These are phyloP conservation scores for Palloptera scutellata DNA, from an alignment of 2,888 invertebrate genomes.

Conservation along the genomic window DNA sequence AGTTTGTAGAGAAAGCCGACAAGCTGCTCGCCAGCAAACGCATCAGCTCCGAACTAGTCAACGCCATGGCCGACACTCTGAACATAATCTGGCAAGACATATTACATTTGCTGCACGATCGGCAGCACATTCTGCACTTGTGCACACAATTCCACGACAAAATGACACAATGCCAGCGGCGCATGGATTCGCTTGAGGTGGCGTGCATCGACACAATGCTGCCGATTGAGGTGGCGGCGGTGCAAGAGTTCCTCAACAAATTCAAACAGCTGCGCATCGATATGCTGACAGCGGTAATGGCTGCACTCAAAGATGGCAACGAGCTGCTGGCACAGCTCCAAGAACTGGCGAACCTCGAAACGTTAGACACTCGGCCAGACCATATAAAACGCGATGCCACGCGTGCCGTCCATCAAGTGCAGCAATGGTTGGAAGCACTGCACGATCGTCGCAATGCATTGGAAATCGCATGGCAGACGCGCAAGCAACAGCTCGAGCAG, in stretches of 20 bases:
- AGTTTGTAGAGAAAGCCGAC: conserved; percentile 86
- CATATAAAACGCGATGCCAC: conserved; percentile 67
- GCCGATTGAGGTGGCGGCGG: conserved; percentile 76
- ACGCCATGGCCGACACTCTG: conserved; percentile 86
- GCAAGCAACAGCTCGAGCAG: conserved; percentile 80
- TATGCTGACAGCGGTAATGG: conserved; percentile 79
- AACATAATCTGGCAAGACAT: conserved; percentile 84
- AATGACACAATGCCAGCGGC: conserved; percentile 74
- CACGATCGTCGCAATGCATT: conserved; percentile 78
- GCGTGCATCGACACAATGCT: conserved; percentile 74
- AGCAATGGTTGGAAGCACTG: conserved; percentile 77
- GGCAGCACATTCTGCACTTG: conserved; percentile 79
- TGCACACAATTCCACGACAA: conserved; percentile 81
- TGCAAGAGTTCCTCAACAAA: conserved; percentile 73
- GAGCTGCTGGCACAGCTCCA: conserved; percentile 76
- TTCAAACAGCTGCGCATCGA: conserved; percentile 76
- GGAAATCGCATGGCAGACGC: conserved; percentile 73
- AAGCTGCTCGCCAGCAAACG: conserved; percentile 80
- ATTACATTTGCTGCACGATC: conserved; percentile 77
- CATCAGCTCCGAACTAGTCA: conserved; percentile 80
- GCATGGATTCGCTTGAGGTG: conserved; percentile 74
- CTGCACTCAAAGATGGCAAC: conserved; percentile 83
- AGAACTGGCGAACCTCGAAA: conserved; percentile 77
- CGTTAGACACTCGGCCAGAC: conserved; percentile 78
- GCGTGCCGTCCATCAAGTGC: conserved; percentile 71